A percentile compares a stretch with the other conserved stretches of the same genome.
Conservation (phyloP, 2,888 invertebrate genomes). For the Neoaliturus tenellus region DNA sequence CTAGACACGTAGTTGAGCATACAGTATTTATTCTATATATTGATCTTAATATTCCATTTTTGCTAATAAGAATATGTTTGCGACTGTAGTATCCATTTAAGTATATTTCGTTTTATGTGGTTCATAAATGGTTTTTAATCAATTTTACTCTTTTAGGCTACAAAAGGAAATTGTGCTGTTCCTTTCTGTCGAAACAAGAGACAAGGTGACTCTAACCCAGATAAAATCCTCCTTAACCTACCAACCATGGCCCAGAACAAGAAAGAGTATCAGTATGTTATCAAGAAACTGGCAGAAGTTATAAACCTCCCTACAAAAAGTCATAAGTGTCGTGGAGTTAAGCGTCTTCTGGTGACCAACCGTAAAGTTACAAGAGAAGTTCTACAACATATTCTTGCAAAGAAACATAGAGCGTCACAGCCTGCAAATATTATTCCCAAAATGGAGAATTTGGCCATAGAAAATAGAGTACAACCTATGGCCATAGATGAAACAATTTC, state of each 20-base stretch:
- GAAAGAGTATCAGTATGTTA: neutral
- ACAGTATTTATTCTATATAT: too few species aligned
- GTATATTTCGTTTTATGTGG: too few species aligned
- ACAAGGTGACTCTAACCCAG: neutral
- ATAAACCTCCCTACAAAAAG: neutral
- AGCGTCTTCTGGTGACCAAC: neutral
- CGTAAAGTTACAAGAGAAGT: neutral
- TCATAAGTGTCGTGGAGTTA: neutral
- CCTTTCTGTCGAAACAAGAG: neutral
- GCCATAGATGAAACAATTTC: too few species aligned
- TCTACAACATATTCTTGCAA: neutral
- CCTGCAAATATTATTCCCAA: neutral
- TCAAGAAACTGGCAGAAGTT: neutral
- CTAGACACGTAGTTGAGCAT: too few species aligned
- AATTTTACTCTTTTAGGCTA: neutral
- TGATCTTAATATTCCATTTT: too few species aligned
- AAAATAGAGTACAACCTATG: too few species aligned
- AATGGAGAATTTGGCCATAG: neutral
- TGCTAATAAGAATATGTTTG: too few species aligned
- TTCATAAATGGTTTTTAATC: neutral
- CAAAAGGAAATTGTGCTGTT: neutral
- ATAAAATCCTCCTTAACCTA: neutral
- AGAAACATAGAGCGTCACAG: neutral
- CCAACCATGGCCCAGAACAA: neutral
- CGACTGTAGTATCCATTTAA: too few species aligned